A percentile compares a stretch with the other conserved stretches of the same genome.
phyloP scores from a whole-genome alignment of 2,797 vertebrate genomes.

The Nothura maculosa region DNA sequence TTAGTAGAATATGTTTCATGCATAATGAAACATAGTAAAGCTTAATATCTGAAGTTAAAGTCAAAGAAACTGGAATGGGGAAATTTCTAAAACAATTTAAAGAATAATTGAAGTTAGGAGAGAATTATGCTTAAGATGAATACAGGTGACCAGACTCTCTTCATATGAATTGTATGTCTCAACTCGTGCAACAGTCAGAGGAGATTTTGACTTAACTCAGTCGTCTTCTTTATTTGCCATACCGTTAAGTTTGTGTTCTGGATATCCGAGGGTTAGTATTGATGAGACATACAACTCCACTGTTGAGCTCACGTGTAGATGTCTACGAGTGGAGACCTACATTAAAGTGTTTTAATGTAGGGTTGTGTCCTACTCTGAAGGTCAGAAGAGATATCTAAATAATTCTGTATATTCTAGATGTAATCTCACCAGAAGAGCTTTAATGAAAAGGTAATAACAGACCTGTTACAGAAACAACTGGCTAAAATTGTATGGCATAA shows the following conservation, averaged over 20 bases:
- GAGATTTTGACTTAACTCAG: accelerated
- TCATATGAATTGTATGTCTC: background rate
- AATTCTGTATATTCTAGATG: background rate
- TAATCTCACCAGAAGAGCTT: background rate
- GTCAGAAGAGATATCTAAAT: background rate
- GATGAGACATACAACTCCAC: background rate
- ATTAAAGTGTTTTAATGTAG: background rate
- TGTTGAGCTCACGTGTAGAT: accelerated
- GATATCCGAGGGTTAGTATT: background rate
- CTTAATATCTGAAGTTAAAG: background rate
- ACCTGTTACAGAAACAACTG: background rate
- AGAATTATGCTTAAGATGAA: background rate
- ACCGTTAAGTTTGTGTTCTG: background rate
- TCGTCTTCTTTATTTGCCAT: background rate
- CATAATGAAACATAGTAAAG: background rate
- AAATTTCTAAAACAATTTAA: background rate
- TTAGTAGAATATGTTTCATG: background rate
- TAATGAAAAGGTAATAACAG: background rate
- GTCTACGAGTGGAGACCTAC: background rate
- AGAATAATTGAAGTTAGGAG: background rate
- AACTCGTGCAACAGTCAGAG: background rate
- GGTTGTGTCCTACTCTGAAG: background rate
- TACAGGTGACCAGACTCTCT: background rate
- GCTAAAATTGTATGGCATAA: background rate
- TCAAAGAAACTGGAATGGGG: background rate